Evolutionary conservation across 2,888 invertebrate genomes (phyloP).

Genomic region (Colostygia pectinataria): DNA sequence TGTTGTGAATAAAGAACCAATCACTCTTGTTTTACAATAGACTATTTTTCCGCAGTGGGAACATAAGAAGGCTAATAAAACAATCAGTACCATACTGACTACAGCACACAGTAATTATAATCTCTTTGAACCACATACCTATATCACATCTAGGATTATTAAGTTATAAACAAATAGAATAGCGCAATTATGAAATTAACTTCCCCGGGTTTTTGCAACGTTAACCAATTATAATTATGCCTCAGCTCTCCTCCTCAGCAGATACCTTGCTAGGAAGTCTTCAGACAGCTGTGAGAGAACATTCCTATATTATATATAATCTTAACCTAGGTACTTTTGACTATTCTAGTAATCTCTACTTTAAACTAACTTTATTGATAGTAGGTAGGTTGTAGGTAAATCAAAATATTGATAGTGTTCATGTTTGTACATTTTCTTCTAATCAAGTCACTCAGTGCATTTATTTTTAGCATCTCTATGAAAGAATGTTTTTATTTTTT

Average conservation of each 20-base stretch:
- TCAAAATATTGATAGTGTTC: slow-evolving; percentile 1
- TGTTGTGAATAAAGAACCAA: no score
- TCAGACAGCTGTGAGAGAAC: slow-evolving; percentile 20
- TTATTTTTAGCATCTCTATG: no score
- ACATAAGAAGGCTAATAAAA: background rate
- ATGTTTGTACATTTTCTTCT: background rate
- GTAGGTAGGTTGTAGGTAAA: background rate
- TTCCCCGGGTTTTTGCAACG: slow-evolving; percentile 29
- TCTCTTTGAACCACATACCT: slow-evolving; percentile 16
- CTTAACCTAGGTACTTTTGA: no score
- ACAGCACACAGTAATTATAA: slow-evolving; percentile 9
- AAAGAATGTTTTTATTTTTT: no score
- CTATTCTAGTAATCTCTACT: no score
- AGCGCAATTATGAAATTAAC: slow-evolving; percentile 31
- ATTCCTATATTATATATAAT: slow-evolving; percentile 31
- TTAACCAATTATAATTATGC: slow-evolving; percentile 24
- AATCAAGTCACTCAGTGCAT: no score
- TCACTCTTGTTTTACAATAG: no score
- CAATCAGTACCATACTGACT: background rate
- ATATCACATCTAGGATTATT: slow-evolving; percentile 4
- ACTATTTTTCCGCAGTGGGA: no score
- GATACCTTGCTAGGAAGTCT: slow-evolving; percentile 22
- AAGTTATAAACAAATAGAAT: slow-evolving; percentile 12
- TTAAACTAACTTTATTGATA: no score
- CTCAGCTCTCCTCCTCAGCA: slow-evolving; percentile 20